These are phyloP conservation scores for Erebia palarica DNA, from an alignment of 2,888 invertebrate species.

Conservation along the genomic window DNA sequence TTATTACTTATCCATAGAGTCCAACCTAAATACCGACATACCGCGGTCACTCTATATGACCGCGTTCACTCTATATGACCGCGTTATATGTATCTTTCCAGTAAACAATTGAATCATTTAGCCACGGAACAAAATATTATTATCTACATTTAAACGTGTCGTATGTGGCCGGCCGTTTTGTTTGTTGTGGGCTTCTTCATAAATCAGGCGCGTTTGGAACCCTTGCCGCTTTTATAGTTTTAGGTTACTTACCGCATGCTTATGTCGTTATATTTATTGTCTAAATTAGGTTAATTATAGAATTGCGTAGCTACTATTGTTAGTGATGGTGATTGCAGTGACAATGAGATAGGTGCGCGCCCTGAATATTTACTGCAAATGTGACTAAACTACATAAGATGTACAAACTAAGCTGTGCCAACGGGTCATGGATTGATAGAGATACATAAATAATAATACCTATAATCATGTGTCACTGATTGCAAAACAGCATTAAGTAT, in stretches of 20 bases:
- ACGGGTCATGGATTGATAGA: constrained; percentile 44
- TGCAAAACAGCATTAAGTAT: constrained; percentile 30
- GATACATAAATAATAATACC: constrained; percentile 20
- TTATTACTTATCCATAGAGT: no score
- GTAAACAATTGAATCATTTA: no score
- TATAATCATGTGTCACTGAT: constrained; percentile 37
- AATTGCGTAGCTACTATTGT: constrained; percentile 19
- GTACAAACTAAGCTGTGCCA: constrained; percentile 24
- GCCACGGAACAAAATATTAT: no score
- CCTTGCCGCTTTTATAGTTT: no score
- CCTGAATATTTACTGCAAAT: constrained; percentile 46
- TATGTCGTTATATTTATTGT: constrained; percentile 13
- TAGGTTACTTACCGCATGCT: not conserved
- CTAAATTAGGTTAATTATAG: constrained; percentile 26
- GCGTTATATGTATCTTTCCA: no score
- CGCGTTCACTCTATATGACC: no score
- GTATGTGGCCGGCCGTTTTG: no score
- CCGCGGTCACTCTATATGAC: no score
- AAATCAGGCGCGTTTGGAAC: no score
- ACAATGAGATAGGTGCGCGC: constrained; percentile 41
- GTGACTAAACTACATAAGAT: constrained; percentile 33
- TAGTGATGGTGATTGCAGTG: constrained; percentile 29
- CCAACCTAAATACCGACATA: no score
- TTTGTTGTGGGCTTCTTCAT: no score
- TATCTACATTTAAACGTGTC: no score